Base-by-base conservation (phyloP, 2,797 vertebrate genomes). In the Syngnathus rostellatus region DNA sequence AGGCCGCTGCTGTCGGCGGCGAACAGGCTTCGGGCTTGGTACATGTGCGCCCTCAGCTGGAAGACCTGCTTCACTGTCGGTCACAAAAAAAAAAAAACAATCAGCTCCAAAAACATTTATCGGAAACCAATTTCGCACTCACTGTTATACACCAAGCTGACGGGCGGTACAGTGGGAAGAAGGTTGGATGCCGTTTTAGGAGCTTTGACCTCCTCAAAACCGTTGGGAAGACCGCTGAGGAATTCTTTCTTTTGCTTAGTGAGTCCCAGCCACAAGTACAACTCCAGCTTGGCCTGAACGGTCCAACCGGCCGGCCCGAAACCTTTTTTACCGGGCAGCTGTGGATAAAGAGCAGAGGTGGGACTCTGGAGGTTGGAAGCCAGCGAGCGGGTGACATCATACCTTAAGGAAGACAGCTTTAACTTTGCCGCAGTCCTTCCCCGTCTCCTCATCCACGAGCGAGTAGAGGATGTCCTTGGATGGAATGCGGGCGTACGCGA, bases 11-110 rank as follows among this genome's bases (percentile, higher is more conserved):
- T 98, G 85, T 99, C 97, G 0, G 96, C 97, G 0, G 97, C 96
- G 60, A 98, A 99, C 72, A 99, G 81, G 63, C 96, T 97, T 65
- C 96, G 91, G 58, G 97, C 96, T 78, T 99, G 97, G 89, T 99
- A 99, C 95, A 99, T 97, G 89, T 99, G 97, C 1, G 92, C 94
- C 62, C 97, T 89, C 70, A 99, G 90, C 91, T 99, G 96, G 87
- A 99, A 99, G 21, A 94, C 91, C 80, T 98, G 95, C 72, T 97
- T 98, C 90, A 96, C 97, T 99, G 89, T 72, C 41, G 45, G 25
- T 63, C 48, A 31, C 54, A 25, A 65, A 14, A 66, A 11, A 23
- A 23, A 23, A 23, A 45, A 10, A 58, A 7, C 31, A 31, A 48
- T 51, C 12, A 37, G 40, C 11, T 53, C 5, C 55, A 19, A 41